phyloP scores from a whole-genome alignment of 2,113 vertebrate species.

The Chionomys nivalis region DNA sequence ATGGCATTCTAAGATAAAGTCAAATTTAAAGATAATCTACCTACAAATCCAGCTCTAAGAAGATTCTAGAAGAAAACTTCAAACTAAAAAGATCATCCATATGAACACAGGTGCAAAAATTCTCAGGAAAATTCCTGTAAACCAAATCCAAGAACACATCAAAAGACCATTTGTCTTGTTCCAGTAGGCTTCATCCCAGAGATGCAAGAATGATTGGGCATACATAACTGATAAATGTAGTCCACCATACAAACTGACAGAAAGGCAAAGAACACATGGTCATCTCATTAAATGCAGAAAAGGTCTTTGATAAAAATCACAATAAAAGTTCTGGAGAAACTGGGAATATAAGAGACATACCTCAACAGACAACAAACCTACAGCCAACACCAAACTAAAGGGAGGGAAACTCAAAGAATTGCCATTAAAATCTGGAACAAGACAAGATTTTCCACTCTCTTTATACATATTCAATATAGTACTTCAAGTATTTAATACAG shows the following conservation, averaged over 20 bases:
- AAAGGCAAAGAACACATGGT: not conserved
- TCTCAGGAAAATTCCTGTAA: not conserved
- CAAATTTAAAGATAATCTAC: not conserved
- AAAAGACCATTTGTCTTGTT: not conserved
- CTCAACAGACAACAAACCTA: not conserved
- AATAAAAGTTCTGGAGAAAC: not conserved
- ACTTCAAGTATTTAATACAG: not conserved
- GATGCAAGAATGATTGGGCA: not conserved
- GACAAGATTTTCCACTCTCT: not conserved
- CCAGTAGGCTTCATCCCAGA: not conserved
- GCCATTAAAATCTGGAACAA: not conserved
- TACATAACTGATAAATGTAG: not conserved
- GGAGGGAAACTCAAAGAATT: not conserved
- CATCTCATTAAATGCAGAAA: not conserved
- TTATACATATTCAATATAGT: not conserved
- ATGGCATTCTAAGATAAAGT: not conserved
- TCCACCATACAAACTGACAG: not conserved
- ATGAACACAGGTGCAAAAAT: not conserved
- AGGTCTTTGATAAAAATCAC: not conserved
- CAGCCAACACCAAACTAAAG: not conserved
- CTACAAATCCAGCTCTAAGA: not conserved
- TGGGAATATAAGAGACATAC: not conserved
- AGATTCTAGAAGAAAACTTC: not conserved
- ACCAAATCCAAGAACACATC: not conserved
- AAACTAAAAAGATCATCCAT: not conserved